Base-by-base conservation (phyloP, 2,888 invertebrate species). In the Agrochola macilenta region DNA sequence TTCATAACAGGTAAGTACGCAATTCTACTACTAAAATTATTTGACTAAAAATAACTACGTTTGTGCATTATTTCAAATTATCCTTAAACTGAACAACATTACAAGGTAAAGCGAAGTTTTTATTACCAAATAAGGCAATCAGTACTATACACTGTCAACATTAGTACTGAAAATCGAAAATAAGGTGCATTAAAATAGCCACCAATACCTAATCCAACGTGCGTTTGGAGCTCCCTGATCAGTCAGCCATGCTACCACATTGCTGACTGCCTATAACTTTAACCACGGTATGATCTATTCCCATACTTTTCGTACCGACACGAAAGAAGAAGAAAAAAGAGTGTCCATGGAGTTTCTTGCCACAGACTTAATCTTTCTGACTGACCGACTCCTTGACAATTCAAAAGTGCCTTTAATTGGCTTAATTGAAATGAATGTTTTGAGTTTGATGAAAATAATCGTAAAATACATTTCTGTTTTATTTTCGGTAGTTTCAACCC, bases 401-500 rank as follows among this genome's bases (percentile, higher is more conserved):
- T 9, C 5, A 65, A 26, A 65, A 26, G 20, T 43, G 65, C 17
- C 17, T n/a, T 11, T 14, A 20, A n/a, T 64, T 39, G n/a, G n/a
- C n/a, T n/a, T n/a, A n/a, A n/a, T n/a, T n/a, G n/a, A n/a, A n/a
- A n/a, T n/a, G n/a, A 7, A 1, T 17, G 11, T 17, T n/a, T 35
- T 1, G 23, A 52, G 3, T 23, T n/a, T 35, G 35, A 52, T 35
- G n/a, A 68, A 23, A 23, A 23, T 35, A 52, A 49, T 8, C 12
- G 5, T 23, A 12, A 49, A 23, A 35, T 30, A 49, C 1, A 9
- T 30, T 68, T 35, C 2, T 23, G 14, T 58, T 58, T 58, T 14
- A 46, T n/a, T 57, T n/a, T 57, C 5, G 26, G 5, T 30, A 14
- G 23, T 60, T 78, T 49, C 87, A 87, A 73, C 87, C 87, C 85